Percentiles rank a stretch among this genome's conserved stretches.
These are phyloP conservation scores for Villa cingulata DNA, from an alignment of 2,888 invertebrate species.

Conservation along the genomic window DNA sequence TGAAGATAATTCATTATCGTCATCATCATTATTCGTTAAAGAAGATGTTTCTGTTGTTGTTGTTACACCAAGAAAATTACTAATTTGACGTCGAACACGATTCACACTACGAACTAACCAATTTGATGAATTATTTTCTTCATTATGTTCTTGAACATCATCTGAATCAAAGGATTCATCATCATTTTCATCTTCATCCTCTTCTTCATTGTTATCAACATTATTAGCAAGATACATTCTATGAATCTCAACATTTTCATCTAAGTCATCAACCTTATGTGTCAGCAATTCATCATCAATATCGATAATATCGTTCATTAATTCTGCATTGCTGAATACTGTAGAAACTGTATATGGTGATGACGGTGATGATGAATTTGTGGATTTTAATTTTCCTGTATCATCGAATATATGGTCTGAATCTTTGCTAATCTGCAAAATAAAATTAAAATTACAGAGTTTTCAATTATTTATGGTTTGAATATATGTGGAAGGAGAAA, in stretches of 20 bases:
- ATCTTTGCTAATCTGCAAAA: conserved; percentile 18
- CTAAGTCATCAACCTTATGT: conserved; percentile 11
- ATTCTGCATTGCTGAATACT: conserved; percentile 12
- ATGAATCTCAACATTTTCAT: not conserved
- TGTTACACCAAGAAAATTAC: conserved; percentile 10
- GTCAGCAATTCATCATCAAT: conserved; percentile 24
- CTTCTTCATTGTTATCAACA: not conserved
- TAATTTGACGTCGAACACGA: conserved; percentile 28
- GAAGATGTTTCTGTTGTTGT: not conserved
- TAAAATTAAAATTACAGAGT: not conserved
- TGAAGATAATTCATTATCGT: too few species aligned
- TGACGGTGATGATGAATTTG: conserved; percentile 8
- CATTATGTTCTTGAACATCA: not conserved
- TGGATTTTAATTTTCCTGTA: conserved; percentile 19
- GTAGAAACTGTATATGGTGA: conserved; percentile 7
- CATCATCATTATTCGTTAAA: too few species aligned
- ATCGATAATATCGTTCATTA: conserved; percentile 20
- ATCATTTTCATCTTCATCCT: conserved; percentile 4
- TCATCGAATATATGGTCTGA: conserved; percentile 24
- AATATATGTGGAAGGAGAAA: not conserved
- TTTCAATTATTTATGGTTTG: not conserved
- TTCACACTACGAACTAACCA: conserved; percentile 26
- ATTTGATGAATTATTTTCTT: conserved; percentile 12
- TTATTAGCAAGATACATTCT: conserved; percentile 5
- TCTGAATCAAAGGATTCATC: not conserved